Conservation (phyloP, 1,140 invertebrate species). For the Plutomurus gul region DNA sequence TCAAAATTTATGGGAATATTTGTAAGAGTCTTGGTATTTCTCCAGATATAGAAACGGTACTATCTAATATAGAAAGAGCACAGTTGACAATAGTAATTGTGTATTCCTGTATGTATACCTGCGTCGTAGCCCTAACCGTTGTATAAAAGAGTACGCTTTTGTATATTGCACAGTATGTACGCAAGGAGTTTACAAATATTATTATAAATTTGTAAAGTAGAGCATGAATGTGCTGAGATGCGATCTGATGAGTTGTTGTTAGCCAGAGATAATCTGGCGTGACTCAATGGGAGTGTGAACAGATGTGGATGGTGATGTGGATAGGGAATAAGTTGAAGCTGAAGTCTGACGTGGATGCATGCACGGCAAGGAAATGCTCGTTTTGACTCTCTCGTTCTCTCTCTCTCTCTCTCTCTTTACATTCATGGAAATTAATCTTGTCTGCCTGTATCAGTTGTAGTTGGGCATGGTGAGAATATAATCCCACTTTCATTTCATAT, state of each 20-base stretch:
- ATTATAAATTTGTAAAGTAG: slow-evolving; percentile 12
- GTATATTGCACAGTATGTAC: too few relatives aligned
- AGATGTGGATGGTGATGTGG: slow-evolving; percentile 37
- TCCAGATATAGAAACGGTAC: too few relatives aligned
- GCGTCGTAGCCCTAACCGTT: too few relatives aligned
- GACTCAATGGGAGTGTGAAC: slow-evolving; percentile 49
- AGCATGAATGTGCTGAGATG: slow-evolving; percentile 26
- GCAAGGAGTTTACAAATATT: too few relatives aligned
- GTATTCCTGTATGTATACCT: too few relatives aligned
- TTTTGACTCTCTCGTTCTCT: background rate
- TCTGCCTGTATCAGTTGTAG: slow-evolving; percentile 26
- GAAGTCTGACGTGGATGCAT: slow-evolving; percentile 21
- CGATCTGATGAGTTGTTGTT: slow-evolving; percentile 40
- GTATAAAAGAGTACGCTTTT: too few relatives aligned
- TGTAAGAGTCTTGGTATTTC: too few relatives aligned
- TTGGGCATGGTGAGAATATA: slow-evolving; percentile 26
- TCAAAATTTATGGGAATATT: too few relatives aligned
- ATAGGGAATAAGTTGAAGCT: slow-evolving; percentile 14
- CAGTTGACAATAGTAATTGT: too few relatives aligned
- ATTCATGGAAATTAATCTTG: slow-evolving; percentile 36
- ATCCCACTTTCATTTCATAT: slow-evolving; percentile 33
- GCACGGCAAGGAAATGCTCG: background rate
- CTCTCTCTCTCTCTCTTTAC: background rate
- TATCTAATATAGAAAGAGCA: too few relatives aligned
- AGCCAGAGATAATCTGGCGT: slow-evolving; percentile 49